phyloP scores from a whole-genome alignment of 2,113 vertebrate species.

The Sigmodon hispidus region DNA sequence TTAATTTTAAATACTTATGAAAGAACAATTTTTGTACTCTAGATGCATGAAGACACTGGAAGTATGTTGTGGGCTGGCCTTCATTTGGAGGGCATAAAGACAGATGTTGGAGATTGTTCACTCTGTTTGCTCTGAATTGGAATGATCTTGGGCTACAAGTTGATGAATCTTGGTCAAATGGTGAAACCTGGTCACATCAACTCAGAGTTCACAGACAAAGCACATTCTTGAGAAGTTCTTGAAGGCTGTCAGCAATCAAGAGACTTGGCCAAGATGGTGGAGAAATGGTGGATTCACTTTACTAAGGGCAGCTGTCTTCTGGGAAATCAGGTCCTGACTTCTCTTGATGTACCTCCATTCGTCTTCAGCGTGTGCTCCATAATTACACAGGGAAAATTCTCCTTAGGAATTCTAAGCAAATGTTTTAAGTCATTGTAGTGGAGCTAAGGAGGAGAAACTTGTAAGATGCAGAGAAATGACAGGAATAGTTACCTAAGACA shows the following conservation, averaged over 20 bases:
- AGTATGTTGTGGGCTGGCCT: background rate
- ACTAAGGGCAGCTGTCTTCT: background rate
- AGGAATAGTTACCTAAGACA: conserved; percentile 15
- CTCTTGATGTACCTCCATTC: background rate
- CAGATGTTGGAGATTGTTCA: background rate
- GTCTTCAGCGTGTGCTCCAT: background rate
- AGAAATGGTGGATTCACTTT: background rate
- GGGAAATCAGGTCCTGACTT: background rate
- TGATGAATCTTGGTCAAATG: background rate
- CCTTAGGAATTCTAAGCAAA: background rate
- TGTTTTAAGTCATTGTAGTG: background rate
- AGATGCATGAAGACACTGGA: background rate
- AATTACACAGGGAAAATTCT: background rate
- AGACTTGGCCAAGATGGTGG: background rate
- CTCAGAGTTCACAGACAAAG: background rate
- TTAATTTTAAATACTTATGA: background rate
- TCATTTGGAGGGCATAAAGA: background rate
- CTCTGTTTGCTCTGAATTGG: background rate
- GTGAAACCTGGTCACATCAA: background rate
- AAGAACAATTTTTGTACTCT: background rate
- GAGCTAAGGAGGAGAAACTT: background rate
- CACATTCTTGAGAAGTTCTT: background rate
- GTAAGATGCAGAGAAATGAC: background rate
- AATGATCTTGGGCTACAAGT: background rate
- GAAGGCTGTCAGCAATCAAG: background rate